Evolutionary conservation across 2,113 vertebrate species (phyloP), one percentile per base, ranked within the genome.

Genomic region (Nerophis ophidion): DNA sequence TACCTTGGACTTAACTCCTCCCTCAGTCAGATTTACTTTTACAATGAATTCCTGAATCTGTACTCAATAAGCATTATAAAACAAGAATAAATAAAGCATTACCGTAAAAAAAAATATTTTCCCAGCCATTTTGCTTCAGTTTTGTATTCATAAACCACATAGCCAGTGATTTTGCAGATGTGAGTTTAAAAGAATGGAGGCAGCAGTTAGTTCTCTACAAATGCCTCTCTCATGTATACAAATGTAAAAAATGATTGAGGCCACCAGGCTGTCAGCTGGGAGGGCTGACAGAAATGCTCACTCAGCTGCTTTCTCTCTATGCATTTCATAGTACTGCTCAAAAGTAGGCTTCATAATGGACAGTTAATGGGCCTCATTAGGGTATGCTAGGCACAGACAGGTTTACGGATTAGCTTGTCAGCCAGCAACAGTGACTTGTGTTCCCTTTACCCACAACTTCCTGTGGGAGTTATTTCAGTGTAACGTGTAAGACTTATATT

Each of bases 251-350:
- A 47, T 54, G 26, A 55, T 66, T 42, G 7, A 57, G 53, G 33
- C 36, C 5, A 11, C 14, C 58, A 57, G 53, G 33, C 36, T 6
- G 10, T 26, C 58, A 57, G 57, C 51, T 60, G 48, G 26, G 45
- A 48, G 54, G 40, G 19, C 54, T 1, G 5, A 61, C 26, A 42
- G 12, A 68, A 70, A 68, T 56, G 54, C 45, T 67, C 17, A 40
- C 52, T 60, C 50, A 65, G 72, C 57, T 57, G 52, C 57, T 35
- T 71, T 50, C 17, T 62, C 40, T 35, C 65, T 59, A 72, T 58
- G 44, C 61, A 44, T 69, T 19, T 45, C 46, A 48, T 65, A 68
- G 61, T 15, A 15, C 5, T 8, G n/a, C 49, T 69, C 11, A 51
- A 58, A 71, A 71, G 57, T 65, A 57, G 66, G 53, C 54, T 72